phyloP scores from a whole-genome alignment of 2,888 invertebrate species.

The Cerceris ruficornis region DNA sequence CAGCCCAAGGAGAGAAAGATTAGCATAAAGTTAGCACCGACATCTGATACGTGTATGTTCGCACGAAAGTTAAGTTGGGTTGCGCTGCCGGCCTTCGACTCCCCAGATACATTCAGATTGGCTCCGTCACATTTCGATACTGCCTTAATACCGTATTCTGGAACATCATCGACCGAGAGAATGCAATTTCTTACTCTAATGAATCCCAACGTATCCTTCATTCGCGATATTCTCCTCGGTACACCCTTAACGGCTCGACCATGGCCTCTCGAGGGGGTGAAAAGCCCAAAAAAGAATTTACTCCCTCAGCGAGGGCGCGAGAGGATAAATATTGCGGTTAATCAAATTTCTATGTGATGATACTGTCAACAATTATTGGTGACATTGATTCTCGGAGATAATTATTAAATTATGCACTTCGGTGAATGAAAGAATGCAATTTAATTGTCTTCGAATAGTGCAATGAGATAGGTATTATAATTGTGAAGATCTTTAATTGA shows the following conservation, averaged over 20 bases:
- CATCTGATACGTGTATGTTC: conserved; percentile 54
- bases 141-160: conserved; percentile 44
- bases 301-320: too few relatives aligned
- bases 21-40: conserved; percentile 67
- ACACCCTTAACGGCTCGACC: neutral
- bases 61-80: conserved; percentile 63
- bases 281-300: too few relatives aligned
- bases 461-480: too few relatives aligned
- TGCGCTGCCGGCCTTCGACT: conserved; percentile 58
- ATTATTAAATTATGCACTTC: too few relatives aligned
- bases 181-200: conserved; percentile 41
- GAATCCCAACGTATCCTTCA: conserved; percentile 12
- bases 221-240: conserved; percentile 1
- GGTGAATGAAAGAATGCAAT: too few relatives aligned
- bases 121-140: conserved; percentile 64
- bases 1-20: conserved; percentile 64
- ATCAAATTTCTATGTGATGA: too few relatives aligned
- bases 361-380: too few relatives aligned
- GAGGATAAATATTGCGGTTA: too few relatives aligned
- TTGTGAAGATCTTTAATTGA: too few relatives aligned
- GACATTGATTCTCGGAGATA: too few relatives aligned
- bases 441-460: too few relatives aligned
- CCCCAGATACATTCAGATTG: conserved; percentile 58
- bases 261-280: too few relatives aligned
- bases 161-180: conserved; percentile 47